Conservation (phyloP, 2,888 invertebrate genomes). For the Eupithecia centaureata region DNA sequence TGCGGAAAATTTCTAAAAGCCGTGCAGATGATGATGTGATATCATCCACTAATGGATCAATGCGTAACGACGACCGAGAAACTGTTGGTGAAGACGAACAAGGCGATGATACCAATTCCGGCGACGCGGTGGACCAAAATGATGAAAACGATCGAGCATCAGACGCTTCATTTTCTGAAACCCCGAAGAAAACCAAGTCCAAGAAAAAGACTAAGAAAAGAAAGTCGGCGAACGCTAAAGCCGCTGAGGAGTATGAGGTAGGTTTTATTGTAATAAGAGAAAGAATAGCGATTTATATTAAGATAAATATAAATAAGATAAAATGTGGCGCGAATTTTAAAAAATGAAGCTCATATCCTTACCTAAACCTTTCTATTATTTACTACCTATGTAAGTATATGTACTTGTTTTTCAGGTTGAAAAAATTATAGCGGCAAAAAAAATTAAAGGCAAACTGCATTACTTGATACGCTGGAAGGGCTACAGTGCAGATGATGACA, state of each 20-base stretch:
- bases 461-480: constrained; percentile 92
- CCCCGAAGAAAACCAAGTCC: constrained; percentile 42
- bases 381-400: too few species aligned
- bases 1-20: constrained; percentile 78
- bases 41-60: constrained; percentile 77
- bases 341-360: constrained; percentile 8
- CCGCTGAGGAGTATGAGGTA: constrained; percentile 80
- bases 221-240: constrained; percentile 63
- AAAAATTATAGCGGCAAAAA: constrained; percentile 87
- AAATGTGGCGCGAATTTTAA: constrained; percentile 25
- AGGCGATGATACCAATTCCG: constrained; percentile 45
- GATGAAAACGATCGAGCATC: constrained; percentile 47
- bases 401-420: constrained; percentile 86
- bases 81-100: constrained; percentile 46
- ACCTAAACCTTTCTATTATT: neutral
- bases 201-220: constrained; percentile 65
- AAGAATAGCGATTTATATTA: too few species aligned
- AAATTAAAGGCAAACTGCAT: constrained; percentile 86
- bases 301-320: too few species aligned
- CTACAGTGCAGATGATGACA: constrained; percentile 87
- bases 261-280: constrained; percentile 2
- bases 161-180: constrained; percentile 52
- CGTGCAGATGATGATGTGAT: constrained; percentile 76
- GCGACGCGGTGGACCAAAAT: constrained; percentile 48
- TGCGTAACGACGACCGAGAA: constrained; percentile 57